phyloP scores from a whole-genome alignment of 2,113 vertebrate species.

The Oreochromis tanganicae region DNA sequence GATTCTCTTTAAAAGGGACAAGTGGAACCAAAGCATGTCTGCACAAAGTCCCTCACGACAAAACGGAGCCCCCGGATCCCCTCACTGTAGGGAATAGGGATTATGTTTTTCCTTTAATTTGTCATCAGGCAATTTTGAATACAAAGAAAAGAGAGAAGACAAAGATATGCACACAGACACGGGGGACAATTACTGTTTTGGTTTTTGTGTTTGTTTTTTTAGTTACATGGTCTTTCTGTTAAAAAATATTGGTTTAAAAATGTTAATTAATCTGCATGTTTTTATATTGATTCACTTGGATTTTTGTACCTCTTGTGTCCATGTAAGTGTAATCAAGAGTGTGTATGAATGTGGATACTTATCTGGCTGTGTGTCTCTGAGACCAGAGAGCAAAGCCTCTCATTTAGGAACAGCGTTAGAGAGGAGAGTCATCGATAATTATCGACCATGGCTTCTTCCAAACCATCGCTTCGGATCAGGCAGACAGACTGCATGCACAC shows the following conservation, averaged over 20 bases:
- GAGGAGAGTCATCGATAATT: slow-evolving; percentile 48
- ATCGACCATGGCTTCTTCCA: slow-evolving; percentile 46
- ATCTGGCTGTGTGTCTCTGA: not conserved
- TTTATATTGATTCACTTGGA: not conserved
- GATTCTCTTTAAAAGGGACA: not conserved
- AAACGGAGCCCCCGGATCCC: not conserved
- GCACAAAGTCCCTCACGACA: not conserved
- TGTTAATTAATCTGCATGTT: not conserved
- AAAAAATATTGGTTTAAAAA: not conserved
- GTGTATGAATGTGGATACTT: not conserved
- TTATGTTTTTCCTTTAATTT: not conserved
- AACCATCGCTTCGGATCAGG: slow-evolving; percentile 35
- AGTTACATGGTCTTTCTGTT: not conserved
- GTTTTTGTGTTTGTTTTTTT: not conserved
- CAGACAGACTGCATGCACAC: slow-evolving; percentile 22
- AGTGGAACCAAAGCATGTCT: not conserved
- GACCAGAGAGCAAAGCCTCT: slow-evolving; percentile 38
- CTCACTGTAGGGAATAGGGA: not conserved
- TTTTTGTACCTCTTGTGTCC: not conserved
- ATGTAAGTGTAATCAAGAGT: not conserved
- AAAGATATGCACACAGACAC: not conserved
- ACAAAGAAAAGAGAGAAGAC: not conserved
- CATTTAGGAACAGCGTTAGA: slow-evolving; percentile 33
- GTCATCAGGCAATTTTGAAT: not conserved
- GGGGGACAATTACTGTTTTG: not conserved